These are phyloP conservation scores for Drosophila sturtevanti DNA, from an alignment of 1,140 invertebrate species.

Conservation along the genomic window DNA sequence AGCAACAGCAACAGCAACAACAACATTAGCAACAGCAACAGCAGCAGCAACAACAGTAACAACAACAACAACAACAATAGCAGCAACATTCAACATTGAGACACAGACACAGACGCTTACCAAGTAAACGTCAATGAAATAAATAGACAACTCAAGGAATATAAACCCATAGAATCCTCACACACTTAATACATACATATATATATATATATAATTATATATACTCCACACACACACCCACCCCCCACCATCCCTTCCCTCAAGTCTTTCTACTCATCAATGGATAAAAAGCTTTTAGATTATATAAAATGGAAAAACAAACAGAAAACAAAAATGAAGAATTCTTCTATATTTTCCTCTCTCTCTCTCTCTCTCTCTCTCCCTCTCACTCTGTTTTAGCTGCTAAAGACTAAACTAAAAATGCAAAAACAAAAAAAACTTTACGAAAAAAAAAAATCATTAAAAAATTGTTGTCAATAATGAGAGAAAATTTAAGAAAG, in stretches of 20 bases:
- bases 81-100: conserved; percentile 53
- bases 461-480: conserved; percentile 49
- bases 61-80: conserved; percentile 36
- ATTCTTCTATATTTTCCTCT: conserved; percentile 23
- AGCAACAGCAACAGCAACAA: conserved; percentile 23
- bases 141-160: conserved; percentile 51
- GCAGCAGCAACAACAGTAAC: conserved; percentile 28
- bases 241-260: conserved; percentile 12
- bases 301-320: conserved; percentile 45
- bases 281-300: conserved; percentile 49
- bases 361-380: background rate
- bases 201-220: background rate
- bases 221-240: conserved; percentile 23
- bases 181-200: conserved; percentile 9
- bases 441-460: conserved; percentile 32
- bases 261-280: conserved; percentile 11
- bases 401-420: conserved; percentile 36
- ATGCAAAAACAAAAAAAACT: conserved; percentile 38
- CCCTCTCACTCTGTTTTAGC: conserved; percentile 23
- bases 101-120: conserved; percentile 77
- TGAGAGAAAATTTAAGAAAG: conserved; percentile 24
- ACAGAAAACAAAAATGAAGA: background rate
- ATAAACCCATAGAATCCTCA: conserved; percentile 42
- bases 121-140: conserved; percentile 73
- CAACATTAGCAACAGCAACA: conserved; percentile 36